Percentiles rank a stretch among this genome's conserved stretches.
Conservation (phyloP, 2,797 vertebrate genomes). For the Microctenopoma stevenorrisi region DNA sequence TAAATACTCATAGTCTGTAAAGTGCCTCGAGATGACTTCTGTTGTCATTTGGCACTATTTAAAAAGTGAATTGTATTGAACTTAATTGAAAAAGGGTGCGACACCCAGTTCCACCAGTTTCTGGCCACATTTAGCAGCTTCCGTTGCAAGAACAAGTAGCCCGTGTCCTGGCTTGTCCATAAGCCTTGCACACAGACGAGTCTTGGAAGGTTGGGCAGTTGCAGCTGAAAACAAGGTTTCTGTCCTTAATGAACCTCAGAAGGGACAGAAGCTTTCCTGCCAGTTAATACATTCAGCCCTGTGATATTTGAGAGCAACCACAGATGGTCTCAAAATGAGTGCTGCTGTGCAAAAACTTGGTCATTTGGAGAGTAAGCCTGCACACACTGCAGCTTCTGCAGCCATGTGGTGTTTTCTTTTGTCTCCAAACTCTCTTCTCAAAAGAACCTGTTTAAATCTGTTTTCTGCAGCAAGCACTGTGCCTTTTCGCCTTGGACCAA, state of each 20-base stretch:
- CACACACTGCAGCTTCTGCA: conserved; percentile 24
- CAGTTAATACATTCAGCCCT: conserved; percentile 1
- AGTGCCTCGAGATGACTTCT: too few relatives aligned
- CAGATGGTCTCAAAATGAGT: conserved; percentile 44
- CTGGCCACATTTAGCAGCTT: too few relatives aligned
- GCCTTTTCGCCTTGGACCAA: conserved; percentile 20
- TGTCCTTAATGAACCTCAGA: conserved; percentile 5
- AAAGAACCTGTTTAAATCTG: conserved; percentile 42
- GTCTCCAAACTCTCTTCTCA: conserved; percentile 33
- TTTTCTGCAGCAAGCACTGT: conserved; percentile 21
- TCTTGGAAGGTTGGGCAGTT: neutral
- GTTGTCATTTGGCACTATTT: too few relatives aligned
- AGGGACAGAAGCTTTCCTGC: conserved; percentile 4
- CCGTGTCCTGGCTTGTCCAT: neutral
- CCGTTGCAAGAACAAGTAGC: too few relatives aligned
- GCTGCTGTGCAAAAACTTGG: conserved; percentile 31
- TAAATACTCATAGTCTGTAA: too few relatives aligned
- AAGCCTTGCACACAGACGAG: neutral
- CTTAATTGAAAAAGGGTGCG: too few relatives aligned
- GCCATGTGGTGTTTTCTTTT: conserved; percentile 47
- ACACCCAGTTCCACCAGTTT: too few relatives aligned
- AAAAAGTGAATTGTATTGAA: too few relatives aligned
- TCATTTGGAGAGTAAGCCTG: conserved; percentile 31
- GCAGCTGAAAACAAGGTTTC: conserved; percentile 1
- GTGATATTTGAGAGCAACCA: conserved; percentile 6